Evolutionary conservation across 2,113 vertebrate genomes (phyloP).

Genomic region (Tragelaphus buxtoni): DNA sequence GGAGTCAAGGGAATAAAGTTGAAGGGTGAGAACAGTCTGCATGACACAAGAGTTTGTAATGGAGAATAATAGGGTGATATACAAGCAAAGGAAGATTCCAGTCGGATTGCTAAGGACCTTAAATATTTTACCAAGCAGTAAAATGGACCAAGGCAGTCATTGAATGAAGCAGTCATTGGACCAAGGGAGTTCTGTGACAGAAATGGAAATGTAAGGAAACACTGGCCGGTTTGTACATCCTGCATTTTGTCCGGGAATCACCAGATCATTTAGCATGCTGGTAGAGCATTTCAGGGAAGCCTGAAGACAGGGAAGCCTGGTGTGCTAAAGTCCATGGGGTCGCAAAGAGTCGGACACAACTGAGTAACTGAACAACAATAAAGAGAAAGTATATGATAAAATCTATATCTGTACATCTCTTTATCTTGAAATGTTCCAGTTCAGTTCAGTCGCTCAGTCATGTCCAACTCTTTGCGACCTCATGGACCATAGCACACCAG

Average conservation of each 20-base stretch:
- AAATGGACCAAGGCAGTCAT: background rate
- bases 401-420: background rate
- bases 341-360: background rate
- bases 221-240: background rate
- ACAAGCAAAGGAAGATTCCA: background rate
- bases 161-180: background rate
- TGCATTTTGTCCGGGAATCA: background rate
- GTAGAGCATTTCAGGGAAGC: background rate
- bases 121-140: background rate
- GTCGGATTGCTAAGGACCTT: background rate
- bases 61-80: background rate
- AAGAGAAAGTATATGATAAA: background rate
- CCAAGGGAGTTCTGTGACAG: background rate
- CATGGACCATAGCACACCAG: background rate
- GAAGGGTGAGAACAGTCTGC: background rate
- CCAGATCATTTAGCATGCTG: background rate
- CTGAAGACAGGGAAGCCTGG: background rate
- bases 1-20: background rate
- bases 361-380: background rate
- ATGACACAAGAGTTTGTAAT: background rate
- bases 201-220: background rate
- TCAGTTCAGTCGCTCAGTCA: background rate
- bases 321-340: background rate
- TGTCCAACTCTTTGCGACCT: background rate
- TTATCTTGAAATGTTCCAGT: background rate